A percentile compares a stretch with the other conserved stretches of the same genome.
These are phyloP conservation scores for Enteromius fasciolatus DNA, from an alignment of 2,797 vertebrate genomes.

Conservation along the genomic window DNA sequence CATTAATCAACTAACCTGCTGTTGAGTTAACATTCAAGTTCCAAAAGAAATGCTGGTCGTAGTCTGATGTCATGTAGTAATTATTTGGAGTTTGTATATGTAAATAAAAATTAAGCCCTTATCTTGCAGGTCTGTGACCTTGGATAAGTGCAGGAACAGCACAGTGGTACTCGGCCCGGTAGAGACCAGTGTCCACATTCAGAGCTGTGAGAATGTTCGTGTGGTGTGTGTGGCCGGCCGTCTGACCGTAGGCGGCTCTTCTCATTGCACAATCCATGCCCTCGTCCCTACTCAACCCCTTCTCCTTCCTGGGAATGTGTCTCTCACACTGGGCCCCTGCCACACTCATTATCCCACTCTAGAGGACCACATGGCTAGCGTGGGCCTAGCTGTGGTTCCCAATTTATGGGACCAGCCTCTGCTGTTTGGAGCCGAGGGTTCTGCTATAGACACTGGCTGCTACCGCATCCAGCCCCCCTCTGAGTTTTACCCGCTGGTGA, in stretches of 20 bases:
- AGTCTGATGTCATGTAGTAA: neutral
- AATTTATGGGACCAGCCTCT: slow-evolving; percentile 90
- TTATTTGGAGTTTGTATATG: neutral
- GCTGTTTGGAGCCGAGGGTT: slow-evolving; percentile 81
- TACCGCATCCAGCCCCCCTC: slow-evolving; percentile 83
- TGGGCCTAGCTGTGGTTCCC: slow-evolving; percentile 92
- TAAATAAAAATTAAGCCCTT: neutral
- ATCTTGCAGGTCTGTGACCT: slow-evolving; percentile 84
- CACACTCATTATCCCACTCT: slow-evolving; percentile 93
- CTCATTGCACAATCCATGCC: slow-evolving; percentile 79
- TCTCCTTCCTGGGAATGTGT: slow-evolving; percentile 86
- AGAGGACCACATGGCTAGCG: slow-evolving; percentile 95
- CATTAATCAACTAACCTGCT: neutral
- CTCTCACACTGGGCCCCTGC: slow-evolving; percentile 88
- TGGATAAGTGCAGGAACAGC: slow-evolving; percentile 91
- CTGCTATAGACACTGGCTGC: slow-evolving; percentile 63
- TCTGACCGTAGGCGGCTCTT: slow-evolving; percentile 82
- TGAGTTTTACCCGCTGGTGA: slow-evolving; percentile 85
- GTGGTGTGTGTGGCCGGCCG: slow-evolving; percentile 85
- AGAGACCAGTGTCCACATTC: slow-evolving; percentile 85
- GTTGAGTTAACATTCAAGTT: neutral
- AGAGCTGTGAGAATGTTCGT: slow-evolving; percentile 86
- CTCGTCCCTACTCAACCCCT: slow-evolving; percentile 89
- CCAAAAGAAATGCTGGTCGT: neutral
- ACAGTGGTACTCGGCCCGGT: slow-evolving; percentile 94